Evolutionary conservation across 2,797 vertebrate genomes (phyloP).

Genomic region (Lates japonicus): DNA sequence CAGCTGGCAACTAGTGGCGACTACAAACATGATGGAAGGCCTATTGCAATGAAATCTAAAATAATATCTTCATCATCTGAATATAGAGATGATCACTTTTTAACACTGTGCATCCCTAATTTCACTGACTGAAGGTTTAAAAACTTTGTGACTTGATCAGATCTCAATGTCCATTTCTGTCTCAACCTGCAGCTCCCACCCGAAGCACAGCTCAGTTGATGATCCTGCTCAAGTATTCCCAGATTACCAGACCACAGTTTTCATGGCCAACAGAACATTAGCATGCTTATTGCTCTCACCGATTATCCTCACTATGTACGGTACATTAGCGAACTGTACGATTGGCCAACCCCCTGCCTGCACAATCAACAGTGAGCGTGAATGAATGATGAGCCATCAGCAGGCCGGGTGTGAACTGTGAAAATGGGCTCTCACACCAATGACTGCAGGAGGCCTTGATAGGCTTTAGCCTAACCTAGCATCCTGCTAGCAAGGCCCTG

Average conservation of each 20-base stretch:
- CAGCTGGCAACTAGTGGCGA: neutral
- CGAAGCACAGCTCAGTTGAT: slow-evolving; percentile 33
- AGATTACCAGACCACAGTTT: slow-evolving; percentile 77
- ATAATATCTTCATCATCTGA: neutral
- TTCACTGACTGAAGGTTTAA: slow-evolving; percentile 1
- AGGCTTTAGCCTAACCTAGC: slow-evolving; percentile 79
- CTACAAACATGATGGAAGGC: neutral
- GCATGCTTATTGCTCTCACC: slow-evolving; percentile 82
- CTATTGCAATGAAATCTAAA: slow-evolving; percentile 3
- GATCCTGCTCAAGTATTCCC: slow-evolving; percentile 60
- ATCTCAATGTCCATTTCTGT: slow-evolving; percentile 30
- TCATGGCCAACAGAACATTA: slow-evolving; percentile 83
- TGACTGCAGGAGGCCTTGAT: slow-evolving; percentile 86
- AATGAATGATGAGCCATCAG: slow-evolving; percentile 88
- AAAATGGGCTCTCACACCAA: slow-evolving; percentile 87
- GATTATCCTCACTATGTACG: slow-evolving; percentile 83
- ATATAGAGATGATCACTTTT: neutral
- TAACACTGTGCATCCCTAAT: neutral
- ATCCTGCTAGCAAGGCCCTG: slow-evolving; percentile 69
- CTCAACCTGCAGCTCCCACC: slow-evolving; percentile 33
- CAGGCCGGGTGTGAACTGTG: slow-evolving; percentile 87
- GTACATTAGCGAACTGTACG: slow-evolving; percentile 83
- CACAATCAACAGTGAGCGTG: slow-evolving; percentile 85
- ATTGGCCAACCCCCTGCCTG: slow-evolving; percentile 85
- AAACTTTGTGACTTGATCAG: slow-evolving; percentile 23